Conservation (phyloP, 1,140 invertebrate genomes). For the Phortica variegata region DNA sequence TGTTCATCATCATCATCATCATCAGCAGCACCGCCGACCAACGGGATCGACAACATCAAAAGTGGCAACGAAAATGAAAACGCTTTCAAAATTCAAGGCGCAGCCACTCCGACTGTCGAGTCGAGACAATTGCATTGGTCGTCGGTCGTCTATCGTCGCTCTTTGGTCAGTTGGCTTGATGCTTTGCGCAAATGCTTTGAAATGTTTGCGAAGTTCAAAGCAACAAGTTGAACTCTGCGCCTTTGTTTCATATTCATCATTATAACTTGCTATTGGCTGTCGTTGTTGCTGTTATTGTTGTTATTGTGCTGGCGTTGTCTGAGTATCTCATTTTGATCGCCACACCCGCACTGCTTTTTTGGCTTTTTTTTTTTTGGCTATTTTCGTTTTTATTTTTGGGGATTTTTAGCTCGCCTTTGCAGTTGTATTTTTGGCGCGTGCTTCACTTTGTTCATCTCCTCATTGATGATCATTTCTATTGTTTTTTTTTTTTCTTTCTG, state of each 20-base stretch:
- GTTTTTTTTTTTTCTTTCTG: too few species aligned
- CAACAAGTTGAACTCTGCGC: too few species aligned
- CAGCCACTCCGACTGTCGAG: constrained; percentile 17
- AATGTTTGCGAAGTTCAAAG: too few species aligned
- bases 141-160: constrained; percentile 38
- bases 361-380: background rate
- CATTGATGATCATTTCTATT: too few species aligned
- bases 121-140: constrained; percentile 24
- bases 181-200: too few species aligned
- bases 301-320: too few species aligned
- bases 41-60: constrained; percentile 29
- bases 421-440: constrained; percentile 32
- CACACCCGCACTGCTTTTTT: constrained; percentile 34
- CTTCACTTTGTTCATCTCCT: too few species aligned
- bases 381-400: too few species aligned
- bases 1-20: too few species aligned
- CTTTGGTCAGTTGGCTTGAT: too few species aligned
- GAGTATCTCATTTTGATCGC: constrained; percentile 16
- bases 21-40: constrained; percentile 5
- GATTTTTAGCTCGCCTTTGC: too few species aligned
- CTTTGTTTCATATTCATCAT: constrained; percentile 13
- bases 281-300: constrained; percentile 17
- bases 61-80: constrained; percentile 47
- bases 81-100: constrained; percentile 32
- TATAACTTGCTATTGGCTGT: constrained; percentile 10